Percentiles rank a stretch among this genome's conserved stretches.
Conservation (phyloP, 2,113 vertebrate genomes). For the Percina caprodes region DNA sequence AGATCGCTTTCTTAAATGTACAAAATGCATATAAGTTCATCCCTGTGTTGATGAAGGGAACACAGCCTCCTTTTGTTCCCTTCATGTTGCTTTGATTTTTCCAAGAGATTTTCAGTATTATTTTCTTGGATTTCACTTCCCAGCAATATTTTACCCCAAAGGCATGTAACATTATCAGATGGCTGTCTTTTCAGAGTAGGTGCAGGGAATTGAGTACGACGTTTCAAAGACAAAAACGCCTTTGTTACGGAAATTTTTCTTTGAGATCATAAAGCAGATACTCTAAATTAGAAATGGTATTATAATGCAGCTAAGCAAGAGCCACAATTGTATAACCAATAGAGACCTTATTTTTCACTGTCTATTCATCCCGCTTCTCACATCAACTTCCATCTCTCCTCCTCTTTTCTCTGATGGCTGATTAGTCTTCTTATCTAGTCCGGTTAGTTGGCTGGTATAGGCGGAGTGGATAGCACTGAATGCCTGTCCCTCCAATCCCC, state of each 20-base stretch:
- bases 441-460: slow-evolving; percentile 57
- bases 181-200: slow-evolving; percentile 59
- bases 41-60: slow-evolving; percentile 11
- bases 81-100: slow-evolving; percentile 62
- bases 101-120: slow-evolving; percentile 48
- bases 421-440: slow-evolving; percentile 70
- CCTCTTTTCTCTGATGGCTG: slow-evolving; percentile 56
- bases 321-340: slow-evolving; percentile 32
- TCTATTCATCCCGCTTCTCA: slow-evolving; percentile 20
- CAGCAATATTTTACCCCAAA: slow-evolving; percentile 65
- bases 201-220: slow-evolving; percentile 58
- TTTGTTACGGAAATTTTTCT: slow-evolving; percentile 59
- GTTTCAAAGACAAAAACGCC: slow-evolving; percentile 68
- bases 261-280: slow-evolving; percentile 59
- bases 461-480: slow-evolving; percentile 51
- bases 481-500: slow-evolving; percentile 50
- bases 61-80: slow-evolving; percentile 32
- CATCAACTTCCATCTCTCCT: slow-evolving; percentile 28
- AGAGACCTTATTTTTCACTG: slow-evolving; percentile 20
- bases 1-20: background rate
- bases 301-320: slow-evolving; percentile 45
- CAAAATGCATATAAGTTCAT: slow-evolving; percentile 7
- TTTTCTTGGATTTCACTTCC: slow-evolving; percentile 64
- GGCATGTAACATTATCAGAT: slow-evolving; percentile 68
- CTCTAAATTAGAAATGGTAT: slow-evolving; percentile 60